Evolutionary conservation across 37 sponge, comb jelly and placozoan species (phyloP).

Genomic region (Halichondria panicea): DNA sequence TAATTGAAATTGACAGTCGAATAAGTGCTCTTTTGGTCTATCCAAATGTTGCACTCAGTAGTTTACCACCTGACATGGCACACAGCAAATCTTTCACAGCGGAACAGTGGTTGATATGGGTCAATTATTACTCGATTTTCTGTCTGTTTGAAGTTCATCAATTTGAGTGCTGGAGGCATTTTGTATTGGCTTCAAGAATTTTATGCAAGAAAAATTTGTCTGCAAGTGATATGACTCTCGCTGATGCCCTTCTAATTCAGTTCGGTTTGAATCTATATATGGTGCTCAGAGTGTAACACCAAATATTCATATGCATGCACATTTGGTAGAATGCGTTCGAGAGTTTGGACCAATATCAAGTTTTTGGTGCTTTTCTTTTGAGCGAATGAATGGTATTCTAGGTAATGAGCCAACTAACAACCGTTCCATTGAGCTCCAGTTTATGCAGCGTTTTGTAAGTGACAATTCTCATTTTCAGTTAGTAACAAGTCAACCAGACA

Average conservation of each 20-base stretch:
- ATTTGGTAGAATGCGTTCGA: conserved; percentile 6
- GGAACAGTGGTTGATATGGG: no score
- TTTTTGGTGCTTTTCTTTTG: conserved; percentile 34
- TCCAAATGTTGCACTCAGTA: no score
- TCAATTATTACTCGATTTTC: no score
- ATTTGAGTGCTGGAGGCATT: conserved; percentile 45
- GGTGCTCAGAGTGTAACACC: conserved; percentile 11
- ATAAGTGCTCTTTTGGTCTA: no score
- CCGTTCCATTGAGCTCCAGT: conserved; percentile 20
- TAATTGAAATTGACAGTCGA: no score
- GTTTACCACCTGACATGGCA: no score
- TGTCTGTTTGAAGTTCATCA: no score
- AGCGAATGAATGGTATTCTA: conserved; percentile 22
- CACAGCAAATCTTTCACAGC: no score
- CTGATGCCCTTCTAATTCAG: conserved; percentile 9
- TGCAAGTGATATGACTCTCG: neutral
- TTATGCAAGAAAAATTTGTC: conserved; percentile 12
- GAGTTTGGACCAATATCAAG: conserved; percentile 17
- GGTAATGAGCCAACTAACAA: conserved; percentile 11
- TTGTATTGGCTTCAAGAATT: conserved; percentile 32
- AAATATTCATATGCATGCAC: conserved; percentile 38
- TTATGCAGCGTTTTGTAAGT: neutral
- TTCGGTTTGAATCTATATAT: conserved; percentile 19
- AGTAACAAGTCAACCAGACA: neutral
- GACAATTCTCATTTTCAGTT: conserved; percentile 4